These are phyloP conservation scores for Willisornis vidua DNA, from an alignment of 2,113 vertebrate genomes.

Conservation along the genomic window DNA sequence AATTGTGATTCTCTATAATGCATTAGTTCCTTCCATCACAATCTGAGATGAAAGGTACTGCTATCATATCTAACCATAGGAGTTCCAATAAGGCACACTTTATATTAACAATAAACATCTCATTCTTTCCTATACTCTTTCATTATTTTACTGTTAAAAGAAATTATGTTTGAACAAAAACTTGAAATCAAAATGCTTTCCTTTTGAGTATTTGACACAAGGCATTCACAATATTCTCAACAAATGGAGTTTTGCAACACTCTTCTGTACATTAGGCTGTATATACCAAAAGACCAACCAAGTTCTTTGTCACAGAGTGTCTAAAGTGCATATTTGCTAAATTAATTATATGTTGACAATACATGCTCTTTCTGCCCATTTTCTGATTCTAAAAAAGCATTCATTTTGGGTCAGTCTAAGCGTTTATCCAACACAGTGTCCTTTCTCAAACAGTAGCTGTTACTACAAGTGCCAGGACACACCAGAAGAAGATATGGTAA, in stretches of 20 bases:
- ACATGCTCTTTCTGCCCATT: background rate
- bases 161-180: conserved; percentile 9
- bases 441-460: background rate
- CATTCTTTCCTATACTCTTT: background rate
- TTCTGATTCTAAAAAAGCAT: background rate
- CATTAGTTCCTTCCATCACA: background rate
- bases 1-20: background rate
- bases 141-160: background rate
- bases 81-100: background rate
- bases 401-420: background rate
- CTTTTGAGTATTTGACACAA: background rate
- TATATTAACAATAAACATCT: background rate
- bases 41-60: background rate
- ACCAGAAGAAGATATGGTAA: background rate
- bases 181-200: background rate
- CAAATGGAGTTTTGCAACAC: background rate
- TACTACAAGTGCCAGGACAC: background rate
- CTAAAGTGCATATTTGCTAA: background rate
- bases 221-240: background rate
- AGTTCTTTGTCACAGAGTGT: background rate
- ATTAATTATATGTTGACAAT: background rate
- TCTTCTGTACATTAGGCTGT: background rate
- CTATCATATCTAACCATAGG: background rate
- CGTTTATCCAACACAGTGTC: background rate
- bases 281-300: background rate